Base-by-base conservation (phyloP, 2,797 vertebrate species). In the Phylloscopus collybita region DNA sequence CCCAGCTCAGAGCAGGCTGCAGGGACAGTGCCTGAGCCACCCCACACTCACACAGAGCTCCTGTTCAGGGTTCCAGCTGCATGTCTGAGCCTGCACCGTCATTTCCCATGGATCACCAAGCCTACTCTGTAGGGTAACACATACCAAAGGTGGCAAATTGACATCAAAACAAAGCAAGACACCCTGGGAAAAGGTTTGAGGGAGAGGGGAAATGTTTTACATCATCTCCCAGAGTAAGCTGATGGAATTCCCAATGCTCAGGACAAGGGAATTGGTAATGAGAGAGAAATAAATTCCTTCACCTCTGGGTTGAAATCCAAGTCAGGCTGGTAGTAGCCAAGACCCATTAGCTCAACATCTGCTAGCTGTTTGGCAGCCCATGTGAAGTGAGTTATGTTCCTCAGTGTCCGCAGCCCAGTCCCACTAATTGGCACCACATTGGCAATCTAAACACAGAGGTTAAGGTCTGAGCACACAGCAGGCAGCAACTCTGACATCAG, bases 261-360 rank as follows among this genome's bases (percentile, higher is more conserved):
- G 78, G 80, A 95, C 78, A 71, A 67, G 80, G 94, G 93, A 87
- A 80, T 67, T 22, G 19, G 91, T 91, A 96, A 94, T 64, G 65
- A 83, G 81, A 93, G 65, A 88, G 79, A 94, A 91, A 88, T 27
- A 91, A 94, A 93, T 91, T 94, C 92, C 54, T 94, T 89, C 81
- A 96, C 93, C 94, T 94, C 92, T 92, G 69, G 50, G 71, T 85
- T 94, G 91, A 96, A 96, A 95, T 74, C 84, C 92, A 95, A 96
- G 84, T 40, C 86, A 91, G 88, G 84, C 84, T 93, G 91, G 92
- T 76, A 86, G 92, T 65, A 89, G 95, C 94, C 95, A 96, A 91
- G 82, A 89, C 17, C 81, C 90, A 95, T 93, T 87, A 95, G 93
- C 51, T 74, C 57, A 71, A 93, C 93, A 95, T 96, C 94, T 97